A percentile compares a stretch with the other conserved stretches of the same genome.
These are phyloP conservation scores for Dipodomys merriami DNA, from an alignment of 2,113 vertebrate species.

Conservation along the genomic window DNA sequence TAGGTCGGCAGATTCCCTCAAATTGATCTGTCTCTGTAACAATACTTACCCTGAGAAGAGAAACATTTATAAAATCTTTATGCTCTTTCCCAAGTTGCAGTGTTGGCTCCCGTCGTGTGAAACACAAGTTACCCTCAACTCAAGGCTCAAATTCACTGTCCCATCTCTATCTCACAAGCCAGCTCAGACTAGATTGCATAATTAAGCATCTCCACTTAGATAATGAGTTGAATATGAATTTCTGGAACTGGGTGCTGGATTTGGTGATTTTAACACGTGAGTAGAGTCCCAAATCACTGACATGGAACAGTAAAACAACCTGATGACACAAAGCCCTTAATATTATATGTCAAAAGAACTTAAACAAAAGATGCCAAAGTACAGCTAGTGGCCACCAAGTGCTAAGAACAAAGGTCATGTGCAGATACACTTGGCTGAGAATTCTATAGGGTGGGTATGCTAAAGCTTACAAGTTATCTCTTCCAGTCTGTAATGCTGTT, in stretches of 20 bases:
- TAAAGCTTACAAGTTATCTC: neutral
- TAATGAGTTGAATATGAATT: neutral
- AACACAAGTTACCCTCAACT: neutral
- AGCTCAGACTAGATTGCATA: neutral
- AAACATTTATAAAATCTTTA: neutral
- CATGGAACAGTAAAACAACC: neutral
- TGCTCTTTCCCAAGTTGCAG: neutral
- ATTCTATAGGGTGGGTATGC: neutral
- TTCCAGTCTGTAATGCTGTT: neutral
- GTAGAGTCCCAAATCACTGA: neutral
- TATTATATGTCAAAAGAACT: neutral
- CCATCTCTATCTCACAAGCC: neutral
- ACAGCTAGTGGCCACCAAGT: neutral
- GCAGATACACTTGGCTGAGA: neutral
- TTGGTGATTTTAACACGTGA: neutral
- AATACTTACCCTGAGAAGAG: neutral
- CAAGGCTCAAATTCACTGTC: neutral
- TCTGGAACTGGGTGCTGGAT: neutral
- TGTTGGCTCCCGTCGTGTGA: neutral
- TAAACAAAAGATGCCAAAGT: neutral
- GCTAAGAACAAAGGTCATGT: neutral
- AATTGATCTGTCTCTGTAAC: neutral
- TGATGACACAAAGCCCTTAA: neutral
- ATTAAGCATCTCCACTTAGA: neutral
- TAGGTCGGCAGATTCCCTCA: neutral